phyloP scores from a whole-genome alignment of 2,797 vertebrate species.

The Ctenopoma kingsleyae region DNA sequence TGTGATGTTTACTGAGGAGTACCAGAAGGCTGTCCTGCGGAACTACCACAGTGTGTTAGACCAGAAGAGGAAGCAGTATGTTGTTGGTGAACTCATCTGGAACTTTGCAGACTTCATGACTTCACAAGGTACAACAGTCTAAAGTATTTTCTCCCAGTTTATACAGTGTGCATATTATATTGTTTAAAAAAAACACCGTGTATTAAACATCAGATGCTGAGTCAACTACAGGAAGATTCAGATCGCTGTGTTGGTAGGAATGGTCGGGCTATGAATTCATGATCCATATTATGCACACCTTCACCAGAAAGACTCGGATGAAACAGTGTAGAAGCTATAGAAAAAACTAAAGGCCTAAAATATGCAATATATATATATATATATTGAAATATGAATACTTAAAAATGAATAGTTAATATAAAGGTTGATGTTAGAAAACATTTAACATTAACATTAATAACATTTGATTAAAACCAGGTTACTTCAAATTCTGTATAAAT shows the following conservation, averaged over 20 bases:
- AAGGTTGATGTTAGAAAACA: too few species aligned
- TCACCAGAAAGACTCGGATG: too few species aligned
- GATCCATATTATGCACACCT: too few species aligned
- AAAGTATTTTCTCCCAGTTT: background rate
- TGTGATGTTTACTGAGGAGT: constrained; percentile 95
- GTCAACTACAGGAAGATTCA: background rate
- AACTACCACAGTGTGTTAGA: constrained; percentile 91
- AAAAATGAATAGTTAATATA: too few species aligned
- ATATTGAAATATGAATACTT: too few species aligned
- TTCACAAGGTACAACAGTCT: constrained; percentile 83
- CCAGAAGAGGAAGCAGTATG: constrained; percentile 91
- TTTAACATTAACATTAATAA: too few species aligned
- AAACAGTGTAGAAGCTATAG: too few species aligned
- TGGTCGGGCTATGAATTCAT: background rate
- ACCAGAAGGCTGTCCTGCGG: constrained; percentile 88
- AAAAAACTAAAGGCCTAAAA: too few species aligned
- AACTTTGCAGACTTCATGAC: constrained; percentile 99
- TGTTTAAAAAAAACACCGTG: background rate
- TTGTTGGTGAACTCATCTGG: constrained; percentile 97
- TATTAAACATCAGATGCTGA: background rate
- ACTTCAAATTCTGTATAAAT: too few species aligned
- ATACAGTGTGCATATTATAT: background rate
- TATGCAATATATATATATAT: too few species aligned
- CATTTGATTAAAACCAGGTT: too few species aligned
- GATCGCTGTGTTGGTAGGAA: too few species aligned